Conservation (phyloP, 2,797 vertebrate genomes). For the Sebastes hubbsi region DNA sequence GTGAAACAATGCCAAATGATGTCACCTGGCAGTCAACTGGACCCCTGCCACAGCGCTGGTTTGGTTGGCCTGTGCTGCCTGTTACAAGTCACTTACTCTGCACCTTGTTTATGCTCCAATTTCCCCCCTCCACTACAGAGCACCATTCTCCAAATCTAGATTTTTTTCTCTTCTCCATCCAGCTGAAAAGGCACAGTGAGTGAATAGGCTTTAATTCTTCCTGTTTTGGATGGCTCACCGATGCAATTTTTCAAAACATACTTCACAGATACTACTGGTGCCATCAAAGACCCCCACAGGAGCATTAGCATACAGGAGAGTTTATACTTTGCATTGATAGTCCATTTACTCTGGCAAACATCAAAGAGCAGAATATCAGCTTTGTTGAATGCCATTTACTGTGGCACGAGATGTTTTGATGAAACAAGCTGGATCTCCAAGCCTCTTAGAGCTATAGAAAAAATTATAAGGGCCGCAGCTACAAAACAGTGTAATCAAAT, state of each 20-base stretch:
- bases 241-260: constrained; percentile 79
- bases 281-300: constrained; percentile 74
- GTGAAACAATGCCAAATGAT: constrained; percentile 77
- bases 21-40: constrained; percentile 75
- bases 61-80: constrained; percentile 39
- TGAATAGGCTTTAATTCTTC: constrained; percentile 65
- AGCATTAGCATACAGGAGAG: constrained; percentile 76
- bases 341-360: constrained; percentile 80
- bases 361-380: constrained; percentile 72
- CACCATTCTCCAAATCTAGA: constrained; percentile 40
- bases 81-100: constrained; percentile 52
- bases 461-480: constrained; percentile 19
- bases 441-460: constrained; percentile 5
- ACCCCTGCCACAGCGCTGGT: constrained; percentile 50
- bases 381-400: constrained; percentile 69
- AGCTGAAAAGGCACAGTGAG: constrained; percentile 41
- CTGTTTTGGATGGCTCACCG: constrained; percentile 69
- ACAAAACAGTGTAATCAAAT: constrained; percentile 36
- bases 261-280: constrained; percentile 69
- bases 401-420: constrained; percentile 64
- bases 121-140: constrained; percentile 14
- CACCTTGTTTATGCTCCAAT: constrained; percentile 50
- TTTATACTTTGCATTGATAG: constrained; percentile 77
- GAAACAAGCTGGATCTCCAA: constrained; percentile 52
- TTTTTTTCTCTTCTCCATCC: background rate